Conservation (phyloP, 2,113 vertebrate genomes). For the rabbit (Oryctolagus cuniculus) region mOryCun1.1 NC_091438.1:118472001-118472500, state of each 20-base stretch:
- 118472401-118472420: slow-evolving; percentile 84
- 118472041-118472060: background rate
- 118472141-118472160: background rate
- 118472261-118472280: slow-evolving; percentile 59
- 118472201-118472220: background rate
- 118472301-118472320: slow-evolving; percentile 89
- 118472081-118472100: background rate
- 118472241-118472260: slow-evolving; percentile 32
- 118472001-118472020: background rate
- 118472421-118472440: no score
- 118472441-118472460: background rate
- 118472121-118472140: rapidly evolving
- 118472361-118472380: slow-evolving; percentile 90
- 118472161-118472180: background rate
- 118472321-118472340: slow-evolving; percentile 87
- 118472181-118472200: background rate
- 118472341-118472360: slow-evolving; percentile 90
- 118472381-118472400: slow-evolving; percentile 88
- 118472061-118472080: background rate
- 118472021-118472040: background rate
- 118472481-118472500: background rate
- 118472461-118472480: background rate
- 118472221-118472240: rapidly evolving
- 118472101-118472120: background rate
- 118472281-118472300: slow-evolving; percentile 88